Base-by-base conservation (phyloP, 2,888 invertebrate genomes). In the Entomobrya proxima region DNA sequence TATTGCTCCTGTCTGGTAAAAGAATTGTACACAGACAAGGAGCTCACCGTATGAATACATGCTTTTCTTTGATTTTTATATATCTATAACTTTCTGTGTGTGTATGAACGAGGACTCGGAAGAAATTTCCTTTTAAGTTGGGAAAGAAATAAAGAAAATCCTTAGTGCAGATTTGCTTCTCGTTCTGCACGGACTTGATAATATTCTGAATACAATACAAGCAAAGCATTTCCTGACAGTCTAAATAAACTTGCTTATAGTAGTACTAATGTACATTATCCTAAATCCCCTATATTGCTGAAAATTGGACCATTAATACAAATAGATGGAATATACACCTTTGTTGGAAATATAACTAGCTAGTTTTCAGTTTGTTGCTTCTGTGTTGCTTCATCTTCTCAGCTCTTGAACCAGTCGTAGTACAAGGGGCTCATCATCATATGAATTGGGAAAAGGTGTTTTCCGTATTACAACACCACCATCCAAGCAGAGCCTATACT, bases 91-190 rank as follows among this genome's bases (percentile, higher is more conserved):
- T 55, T 40, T 69, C 11, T 24, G 4, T 27, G 11, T n/a, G 40
- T 18, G n/a, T 44, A 18, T 35, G n/a, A 72, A 32, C 44, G 61
- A 40, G 55, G n/a, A 64, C 35, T 69, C 24, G 69, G 69, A 69
- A 69, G 69, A 69, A 69, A 69, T 40, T 44, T 69, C 69, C 69
- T 69, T 69, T 69, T 69, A 44, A 69, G 69, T 69, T 69, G 40
- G 13, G 15, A 27, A 44, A 35, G 44, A 44, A n/a, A 69, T 40
- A 69, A 69, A 15, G 44, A 40, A 44, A 44, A 40, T 15, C 44
- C 24, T 81, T 77, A 76, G 75, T 82, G 77, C 69, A 37, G 52
- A 69, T 83, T 76, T 83, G 83, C 32, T 83, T 83, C 67, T 83
- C 55, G 77, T 24, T 77, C 77, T 83, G 81, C n/a, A 44, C 61